These are phyloP conservation scores for Eciton burchellii DNA, from an alignment of 1,140 invertebrate species.

Conservation along the genomic window DNA sequence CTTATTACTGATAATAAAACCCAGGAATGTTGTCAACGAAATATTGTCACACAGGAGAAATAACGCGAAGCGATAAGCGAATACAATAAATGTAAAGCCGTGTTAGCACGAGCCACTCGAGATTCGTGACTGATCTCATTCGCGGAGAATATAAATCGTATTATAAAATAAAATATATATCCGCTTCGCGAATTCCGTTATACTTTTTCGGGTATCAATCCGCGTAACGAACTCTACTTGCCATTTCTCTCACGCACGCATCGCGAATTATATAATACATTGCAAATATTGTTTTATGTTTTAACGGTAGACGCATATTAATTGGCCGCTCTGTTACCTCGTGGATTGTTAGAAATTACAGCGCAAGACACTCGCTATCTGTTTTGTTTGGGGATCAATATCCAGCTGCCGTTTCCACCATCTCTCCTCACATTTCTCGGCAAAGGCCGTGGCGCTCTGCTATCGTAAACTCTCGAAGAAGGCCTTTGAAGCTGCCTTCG, in stretches of 20 bases:
- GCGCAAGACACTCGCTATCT: constrained; percentile 31
- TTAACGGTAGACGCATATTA: constrained; percentile 53
- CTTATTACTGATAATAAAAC: too few relatives aligned
- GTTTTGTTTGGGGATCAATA: constrained; percentile 56
- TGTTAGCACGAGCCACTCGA: background rate
- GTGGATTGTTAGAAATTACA: constrained; percentile 53
- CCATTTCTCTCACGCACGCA: constrained; percentile 30
- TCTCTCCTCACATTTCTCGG: constrained; percentile 18
- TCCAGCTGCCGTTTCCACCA: constrained; percentile 32
- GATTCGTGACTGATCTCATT: background rate
- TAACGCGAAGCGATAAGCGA: background rate
- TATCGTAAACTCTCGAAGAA: constrained; percentile 42
- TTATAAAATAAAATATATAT: background rate
- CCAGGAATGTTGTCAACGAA: too few relatives aligned
- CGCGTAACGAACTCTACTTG: constrained; percentile 46
- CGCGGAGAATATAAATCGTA: background rate
- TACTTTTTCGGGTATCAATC: constrained; percentile 13
- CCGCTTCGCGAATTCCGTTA: constrained; percentile 2
- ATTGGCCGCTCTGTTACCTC: background rate
- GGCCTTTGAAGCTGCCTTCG: constrained; percentile 34
- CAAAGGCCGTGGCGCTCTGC: constrained; percentile 37
- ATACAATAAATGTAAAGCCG: background rate
- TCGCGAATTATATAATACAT: constrained; percentile 49
- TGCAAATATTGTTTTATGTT: constrained; percentile 55
- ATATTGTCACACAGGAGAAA: background rate